Percentiles rank a stretch among this genome's conserved stretches.
These are phyloP conservation scores for Trypoxylon attenuatum DNA, from an alignment of 2,888 invertebrate species.

Conservation along the genomic window DNA sequence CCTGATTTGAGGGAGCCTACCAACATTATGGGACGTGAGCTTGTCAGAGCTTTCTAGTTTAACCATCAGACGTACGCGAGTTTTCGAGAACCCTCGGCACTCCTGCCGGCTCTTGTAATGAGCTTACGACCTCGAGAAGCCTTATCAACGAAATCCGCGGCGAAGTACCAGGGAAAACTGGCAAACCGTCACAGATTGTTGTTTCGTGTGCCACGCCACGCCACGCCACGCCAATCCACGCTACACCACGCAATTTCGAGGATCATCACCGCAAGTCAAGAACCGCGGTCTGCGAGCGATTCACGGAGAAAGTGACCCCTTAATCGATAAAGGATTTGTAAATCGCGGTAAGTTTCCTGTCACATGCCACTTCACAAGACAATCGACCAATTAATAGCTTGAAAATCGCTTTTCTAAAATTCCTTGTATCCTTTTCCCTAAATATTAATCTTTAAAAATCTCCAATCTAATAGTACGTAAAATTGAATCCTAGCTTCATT, in stretches of 20 bases:
- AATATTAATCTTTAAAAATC: too few relatives aligned
- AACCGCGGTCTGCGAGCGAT: too few relatives aligned
- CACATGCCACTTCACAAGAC: conserved; percentile 7
- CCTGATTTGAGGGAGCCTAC: not conserved
- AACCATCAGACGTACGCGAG: not conserved
- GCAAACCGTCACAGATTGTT: conserved; percentile 40
- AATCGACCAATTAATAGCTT: too few relatives aligned
- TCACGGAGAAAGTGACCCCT: not conserved
- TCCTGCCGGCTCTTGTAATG: conserved; percentile 61
- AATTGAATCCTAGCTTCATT: too few relatives aligned
- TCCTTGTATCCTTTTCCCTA: too few relatives aligned
- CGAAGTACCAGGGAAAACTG: conserved; percentile 25
- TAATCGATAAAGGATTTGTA: conserved; percentile 24
- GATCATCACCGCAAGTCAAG: too few relatives aligned
- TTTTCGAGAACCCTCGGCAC: conserved; percentile 47
- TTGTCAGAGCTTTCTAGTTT: conserved; percentile 7
- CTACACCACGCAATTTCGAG: not conserved
- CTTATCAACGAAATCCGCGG: conserved; percentile 44
- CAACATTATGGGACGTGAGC: too few relatives aligned
- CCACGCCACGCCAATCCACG: too few relatives aligned
- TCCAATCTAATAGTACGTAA: too few relatives aligned
- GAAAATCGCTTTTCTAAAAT: too few relatives aligned
- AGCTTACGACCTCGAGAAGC: conserved; percentile 65
- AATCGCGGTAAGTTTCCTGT: conserved; percentile 31
- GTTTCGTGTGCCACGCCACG: conserved; percentile 29